Evolutionary conservation across 1,140 invertebrate genomes (phyloP).

Genomic region (Lordiphosa collinella): DNA sequence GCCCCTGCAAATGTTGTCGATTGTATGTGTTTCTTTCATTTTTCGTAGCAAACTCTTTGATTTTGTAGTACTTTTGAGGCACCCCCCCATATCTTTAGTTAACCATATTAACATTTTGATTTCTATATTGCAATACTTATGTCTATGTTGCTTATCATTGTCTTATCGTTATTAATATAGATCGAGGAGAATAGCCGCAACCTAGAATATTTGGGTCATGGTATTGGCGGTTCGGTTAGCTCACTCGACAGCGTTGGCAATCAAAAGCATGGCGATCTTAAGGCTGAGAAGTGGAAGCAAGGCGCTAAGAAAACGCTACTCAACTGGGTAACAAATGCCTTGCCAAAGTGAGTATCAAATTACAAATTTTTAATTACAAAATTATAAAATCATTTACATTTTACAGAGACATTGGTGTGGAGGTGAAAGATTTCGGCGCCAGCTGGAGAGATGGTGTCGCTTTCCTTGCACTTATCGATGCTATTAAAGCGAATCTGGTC

Average conservation of each 20-base stretch:
- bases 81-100: slow-evolving; percentile 41
- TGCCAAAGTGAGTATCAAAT: slow-evolving; percentile 88
- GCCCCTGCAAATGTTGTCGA: neutral
- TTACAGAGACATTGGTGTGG: slow-evolving; percentile 89
- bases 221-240: slow-evolving; percentile 88
- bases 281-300: slow-evolving; percentile 90
- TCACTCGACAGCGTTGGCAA: slow-evolving; percentile 87
- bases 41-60: slow-evolving; percentile 30
- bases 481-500: slow-evolving; percentile 95
- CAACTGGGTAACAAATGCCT: slow-evolving; percentile 95
- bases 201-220: slow-evolving; percentile 91
- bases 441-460: slow-evolving; percentile 98
- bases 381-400: slow-evolving; percentile 5
- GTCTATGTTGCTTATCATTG: slow-evolving; percentile 3
- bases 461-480: slow-evolving; percentile 97
- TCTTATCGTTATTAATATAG: slow-evolving; percentile 81
- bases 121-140: neutral
- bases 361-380: no score
- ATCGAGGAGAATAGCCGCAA: slow-evolving; percentile 97
- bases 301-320: slow-evolving; percentile 95
- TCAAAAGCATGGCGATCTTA: slow-evolving; percentile 81
- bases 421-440: slow-evolving; percentile 96
- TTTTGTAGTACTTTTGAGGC: slow-evolving; percentile 38
- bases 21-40: slow-evolving; percentile 13
- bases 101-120: slow-evolving; percentile 23